Evolutionary conservation across 2,113 vertebrate species (phyloP), one percentile per base, ranked within the genome.

Genomic region (Ochotona princeps): DNA sequence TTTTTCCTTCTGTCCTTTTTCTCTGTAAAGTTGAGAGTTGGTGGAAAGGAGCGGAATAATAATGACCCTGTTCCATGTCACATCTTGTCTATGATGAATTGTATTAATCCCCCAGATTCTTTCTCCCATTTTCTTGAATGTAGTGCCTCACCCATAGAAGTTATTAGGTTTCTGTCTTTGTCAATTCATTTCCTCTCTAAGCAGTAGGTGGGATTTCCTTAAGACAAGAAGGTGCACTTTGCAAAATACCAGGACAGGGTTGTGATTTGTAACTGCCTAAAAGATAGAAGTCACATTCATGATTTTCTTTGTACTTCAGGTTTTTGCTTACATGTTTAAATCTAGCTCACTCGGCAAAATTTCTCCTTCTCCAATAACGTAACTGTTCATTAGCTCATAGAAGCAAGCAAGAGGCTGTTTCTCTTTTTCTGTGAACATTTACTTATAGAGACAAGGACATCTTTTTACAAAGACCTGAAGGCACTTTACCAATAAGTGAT

Each of bases 301-400:
- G 26, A 35, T 81, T 90, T 81, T 73, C 63, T 75, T 69, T 69
- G 35, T 63, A 61, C 17, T 83, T 28, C 18, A 66, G 2, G 38
- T 87, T 85, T 75, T 49, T 92, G 79, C 30, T 67, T 81, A 76
- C 21, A 66, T 20, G 1, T 35, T 15, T 75, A 73, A 47, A 18
- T 26, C 20, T 61, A 66, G 70, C 44, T 73, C n/a, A 49, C 88
- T 86, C 63, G 44, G 65, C 83, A 61, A 76, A 86, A 91, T 73
- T n/a, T 76, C 63, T 70, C 63, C 90, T 86, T 90, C 32, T 30
- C 20, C 20, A 65, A 2, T 85, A 35, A 75, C 30, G 11, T 81
- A 79, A 85, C n/a, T 86, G 15, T 35, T 94, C 17, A 49, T 93
- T 88, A 87, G 90, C 30, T 90, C 60, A 82, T 35, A 44, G 30